Evolutionary conservation across 2,888 invertebrate genomes (phyloP), one percentile per base, ranked within the genome.

Genomic region (Arrhopalites spinosus): DNA sequence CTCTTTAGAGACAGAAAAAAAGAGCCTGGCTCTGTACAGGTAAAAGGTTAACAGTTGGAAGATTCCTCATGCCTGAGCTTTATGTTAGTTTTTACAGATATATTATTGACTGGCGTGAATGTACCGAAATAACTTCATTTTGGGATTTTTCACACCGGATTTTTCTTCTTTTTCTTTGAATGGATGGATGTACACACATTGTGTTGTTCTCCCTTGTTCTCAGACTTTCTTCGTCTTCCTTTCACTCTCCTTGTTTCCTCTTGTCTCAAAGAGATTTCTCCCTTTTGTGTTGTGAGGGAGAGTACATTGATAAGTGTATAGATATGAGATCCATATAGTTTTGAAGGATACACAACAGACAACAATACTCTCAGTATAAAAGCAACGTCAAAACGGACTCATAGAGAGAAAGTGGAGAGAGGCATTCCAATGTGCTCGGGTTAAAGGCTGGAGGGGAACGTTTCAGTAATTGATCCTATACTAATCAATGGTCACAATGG

Each of bases 401-500:
- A 50, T 5, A 36, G n/a, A 45, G 45, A 7, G 15, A 45, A 45
- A 15, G 45, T 15, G 45, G 15, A 45, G 15, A 7, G 45, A 45
- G 45, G 50, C 50, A 50, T 50, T 50, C 50, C 50, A 17, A 50
- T 50, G 59, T 23, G 20, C 25, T 73, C 63, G 53, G 64, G 50
- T 45, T 50, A 73, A n/a, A 50, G 50, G 47, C 66, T 47, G 73
- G 56, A 50, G 72, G 69, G 53, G 11, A 30, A 50, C 20, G 36
- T 29, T 17, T 7, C 5, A 2, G 13, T 53, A 45, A 43, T 13
- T 17, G 23, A 61, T 45, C 30, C n/a, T 73, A 77, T 77, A 74
- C 72, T 77, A 77, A 77, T 77, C 77, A 77, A 77, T 77, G 77
- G 77, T 77, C 77, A 77, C 77, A 77, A 77, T 77, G 75, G 77